A percentile compares a stretch with the other conserved stretches of the same genome.
Evolutionary conservation across 2,797 vertebrate genomes (phyloP).

Genomic region (Typhlichthys subterraneus): DNA sequence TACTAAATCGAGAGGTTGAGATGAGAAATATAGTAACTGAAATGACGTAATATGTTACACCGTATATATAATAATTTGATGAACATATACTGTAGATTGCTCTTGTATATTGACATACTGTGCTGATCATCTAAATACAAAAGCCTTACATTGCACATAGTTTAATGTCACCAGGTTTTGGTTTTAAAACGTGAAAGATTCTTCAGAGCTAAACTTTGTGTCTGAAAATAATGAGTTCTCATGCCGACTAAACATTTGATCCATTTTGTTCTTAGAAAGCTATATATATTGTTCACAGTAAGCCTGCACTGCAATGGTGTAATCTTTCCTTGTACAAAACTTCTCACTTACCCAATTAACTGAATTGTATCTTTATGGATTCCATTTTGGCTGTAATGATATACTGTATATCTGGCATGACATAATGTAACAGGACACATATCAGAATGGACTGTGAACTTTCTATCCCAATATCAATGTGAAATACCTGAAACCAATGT

Average conservation of each 20-base stretch:
- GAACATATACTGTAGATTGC: too few relatives aligned
- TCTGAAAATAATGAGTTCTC: constrained; percentile 53
- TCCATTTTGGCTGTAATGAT: constrained; percentile 48
- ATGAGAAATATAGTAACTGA: too few relatives aligned
- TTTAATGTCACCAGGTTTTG: not conserved
- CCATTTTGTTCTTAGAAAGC: constrained; percentile 27
- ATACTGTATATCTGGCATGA: constrained; percentile 12
- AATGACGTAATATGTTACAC: too few relatives aligned
- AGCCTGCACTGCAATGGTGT: constrained; percentile 2
- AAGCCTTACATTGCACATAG: not conserved
- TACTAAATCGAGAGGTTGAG: too few relatives aligned
- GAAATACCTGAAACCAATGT: not conserved
- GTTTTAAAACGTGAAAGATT: constrained; percentile 24
- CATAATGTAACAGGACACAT: constrained; percentile 36
- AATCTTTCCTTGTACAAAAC: constrained; percentile 17
- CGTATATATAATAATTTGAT: too few relatives aligned
- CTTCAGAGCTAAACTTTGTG: constrained; percentile 29
- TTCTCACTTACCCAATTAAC: constrained; percentile 9
- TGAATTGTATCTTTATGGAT: constrained; percentile 36
- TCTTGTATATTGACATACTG: too few relatives aligned
- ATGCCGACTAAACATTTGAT: constrained; percentile 25
- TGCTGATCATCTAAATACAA: not conserved
- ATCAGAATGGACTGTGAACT: constrained; percentile 36
- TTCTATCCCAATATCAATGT: not conserved
- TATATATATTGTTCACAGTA: constrained; percentile 28